A percentile compares a stretch with the other conserved stretches of the same genome.
phyloP scores from a whole-genome alignment of 2,888 invertebrate species.

The Eulithis testata region DNA sequence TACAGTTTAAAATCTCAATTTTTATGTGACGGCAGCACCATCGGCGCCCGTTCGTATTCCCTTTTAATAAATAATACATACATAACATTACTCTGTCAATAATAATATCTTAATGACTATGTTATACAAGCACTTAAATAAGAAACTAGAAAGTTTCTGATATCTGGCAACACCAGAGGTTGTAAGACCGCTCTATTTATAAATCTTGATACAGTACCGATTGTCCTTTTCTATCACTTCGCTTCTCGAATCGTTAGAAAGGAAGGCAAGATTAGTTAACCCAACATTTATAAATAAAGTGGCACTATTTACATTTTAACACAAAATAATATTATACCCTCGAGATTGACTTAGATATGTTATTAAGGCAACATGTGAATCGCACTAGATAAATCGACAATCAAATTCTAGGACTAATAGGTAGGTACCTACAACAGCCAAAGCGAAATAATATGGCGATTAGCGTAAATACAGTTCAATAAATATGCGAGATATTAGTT shows the following conservation, averaged over 20 bases:
- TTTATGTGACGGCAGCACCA: constrained; percentile 59
- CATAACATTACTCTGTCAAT: constrained; percentile 74
- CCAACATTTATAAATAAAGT: constrained; percentile 57
- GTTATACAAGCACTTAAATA: constrained; percentile 77
- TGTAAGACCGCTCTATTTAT: constrained; percentile 54
- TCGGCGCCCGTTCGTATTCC: constrained; percentile 62
- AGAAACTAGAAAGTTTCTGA: constrained; percentile 50
- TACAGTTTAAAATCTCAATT: constrained; percentile 59
- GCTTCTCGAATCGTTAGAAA: constrained; percentile 45
- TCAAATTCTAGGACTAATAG: constrained; percentile 71
- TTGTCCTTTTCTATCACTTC: constrained; percentile 50
- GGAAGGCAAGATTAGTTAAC: constrained; percentile 53
- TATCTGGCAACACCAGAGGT: constrained; percentile 60
- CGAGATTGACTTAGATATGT: constrained; percentile 84
- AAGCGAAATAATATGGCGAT: constrained; percentile 80
- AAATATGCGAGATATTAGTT: constrained; percentile 61
- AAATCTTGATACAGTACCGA: constrained; percentile 49
- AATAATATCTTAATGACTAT: constrained; percentile 70
- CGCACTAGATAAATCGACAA: constrained; percentile 79
- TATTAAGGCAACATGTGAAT: constrained; percentile 85
- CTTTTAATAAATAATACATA: constrained; percentile 78
- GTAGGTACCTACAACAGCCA: constrained; percentile 70
- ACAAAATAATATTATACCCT: constrained; percentile 67
- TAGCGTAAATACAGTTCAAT: constrained; percentile 61
- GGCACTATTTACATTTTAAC: constrained; percentile 61